Conservation (phyloP, 2,797 vertebrate genomes). For the Australoheros facetus region DNA sequence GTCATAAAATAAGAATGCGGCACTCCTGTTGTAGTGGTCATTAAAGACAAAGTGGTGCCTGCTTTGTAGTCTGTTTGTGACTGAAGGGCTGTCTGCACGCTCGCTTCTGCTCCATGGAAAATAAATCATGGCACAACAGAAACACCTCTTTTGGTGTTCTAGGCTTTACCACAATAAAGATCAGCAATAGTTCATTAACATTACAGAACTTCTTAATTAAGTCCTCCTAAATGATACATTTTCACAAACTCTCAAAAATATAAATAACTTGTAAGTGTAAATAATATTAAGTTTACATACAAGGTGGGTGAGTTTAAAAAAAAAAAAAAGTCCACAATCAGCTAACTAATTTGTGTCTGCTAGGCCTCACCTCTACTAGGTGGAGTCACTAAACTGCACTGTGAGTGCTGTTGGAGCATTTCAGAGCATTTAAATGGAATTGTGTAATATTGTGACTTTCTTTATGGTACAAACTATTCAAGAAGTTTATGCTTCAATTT, state of each 20-base stretch:
- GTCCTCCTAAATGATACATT: background rate
- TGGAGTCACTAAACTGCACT: no score
- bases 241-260: background rate
- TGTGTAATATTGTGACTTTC: no score
- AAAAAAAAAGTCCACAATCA: background rate
- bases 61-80: conserved; percentile 43
- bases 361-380: background rate
- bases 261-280: background rate
- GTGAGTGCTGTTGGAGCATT: no score
- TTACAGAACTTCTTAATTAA: background rate
- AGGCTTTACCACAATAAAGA: background rate
- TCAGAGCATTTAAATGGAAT: no score
- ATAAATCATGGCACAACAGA: conserved; percentile 6
- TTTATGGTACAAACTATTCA: background rate
- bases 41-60: conserved; percentile 26
- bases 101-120: conserved; percentile 12
- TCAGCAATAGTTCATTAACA: background rate
- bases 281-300: background rate
- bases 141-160: background rate
- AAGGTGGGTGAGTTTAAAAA: background rate
- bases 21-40: conserved; percentile 25
- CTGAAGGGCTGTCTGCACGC: conserved; percentile 20
- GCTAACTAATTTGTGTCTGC: background rate
- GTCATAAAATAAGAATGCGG: conserved; percentile 32
- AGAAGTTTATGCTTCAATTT: background rate